phyloP scores from a whole-genome alignment of 2,888 invertebrate species.

The Buathra laborator region DNA sequence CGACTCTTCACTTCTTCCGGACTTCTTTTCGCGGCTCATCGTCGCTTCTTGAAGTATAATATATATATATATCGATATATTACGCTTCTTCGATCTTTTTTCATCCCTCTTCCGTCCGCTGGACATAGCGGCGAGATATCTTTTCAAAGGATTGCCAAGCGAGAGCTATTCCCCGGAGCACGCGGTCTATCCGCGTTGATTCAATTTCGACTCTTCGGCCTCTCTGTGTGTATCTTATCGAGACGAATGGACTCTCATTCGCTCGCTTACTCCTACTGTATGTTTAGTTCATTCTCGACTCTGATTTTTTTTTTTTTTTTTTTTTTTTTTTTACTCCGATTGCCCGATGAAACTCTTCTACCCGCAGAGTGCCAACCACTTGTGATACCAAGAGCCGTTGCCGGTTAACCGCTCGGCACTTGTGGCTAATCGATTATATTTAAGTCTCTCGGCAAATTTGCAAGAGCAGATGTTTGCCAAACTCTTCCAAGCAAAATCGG shows the following conservation, averaged over 20 bases:
- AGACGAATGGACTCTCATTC: conserved; percentile 12
- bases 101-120: neutral
- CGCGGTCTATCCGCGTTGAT: conserved; percentile 10
- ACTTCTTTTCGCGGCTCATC: conserved; percentile 27
- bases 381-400: conserved; percentile 18
- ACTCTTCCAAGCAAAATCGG: neutral
- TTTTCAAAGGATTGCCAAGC: conserved; percentile 13
- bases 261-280: conserved; percentile 5
- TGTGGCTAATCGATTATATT: conserved; percentile 27
- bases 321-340: neutral
- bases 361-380: conserved; percentile 25
- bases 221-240: conserved; percentile 11
- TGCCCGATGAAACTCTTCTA: neutral
- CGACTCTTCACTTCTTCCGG: conserved; percentile 26
- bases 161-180: neutral
- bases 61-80: neutral
- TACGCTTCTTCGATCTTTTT: neutral
- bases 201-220: conserved; percentile 6
- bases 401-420: conserved; percentile 23
- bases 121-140: neutral
- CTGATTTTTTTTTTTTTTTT: neutral
- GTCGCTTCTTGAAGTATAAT: neutral
- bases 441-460: neutral
- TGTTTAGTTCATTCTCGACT: neutral
- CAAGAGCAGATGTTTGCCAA: conserved; percentile 16